A percentile compares a stretch with the other conserved stretches of the same genome.
Evolutionary conservation across 2,113 vertebrate genomes (phyloP).

Genomic region (Pygoscelis antarcticus): DNA sequence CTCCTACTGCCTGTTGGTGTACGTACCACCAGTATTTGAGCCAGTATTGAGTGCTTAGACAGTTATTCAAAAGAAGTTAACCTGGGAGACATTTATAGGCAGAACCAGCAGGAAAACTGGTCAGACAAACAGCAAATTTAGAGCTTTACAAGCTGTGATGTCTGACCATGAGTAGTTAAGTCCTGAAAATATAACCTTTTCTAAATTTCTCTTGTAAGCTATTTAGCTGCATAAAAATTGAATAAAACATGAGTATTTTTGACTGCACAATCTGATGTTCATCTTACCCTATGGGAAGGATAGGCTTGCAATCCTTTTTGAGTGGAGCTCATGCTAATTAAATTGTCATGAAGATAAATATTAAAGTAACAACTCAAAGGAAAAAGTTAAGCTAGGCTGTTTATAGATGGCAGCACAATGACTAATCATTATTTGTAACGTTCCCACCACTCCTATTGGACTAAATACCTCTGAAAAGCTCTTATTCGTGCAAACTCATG

Average conservation of each 20-base stretch:
- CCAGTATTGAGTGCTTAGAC: not conserved
- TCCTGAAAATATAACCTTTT: not conserved
- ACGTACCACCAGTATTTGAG: accelerated
- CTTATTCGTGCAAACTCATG: not conserved
- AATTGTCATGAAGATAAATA: not conserved
- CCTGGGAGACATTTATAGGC: not conserved
- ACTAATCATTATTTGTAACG: not conserved
- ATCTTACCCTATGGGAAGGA: not conserved
- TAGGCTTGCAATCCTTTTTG: not conserved
- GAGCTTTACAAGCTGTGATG: not conserved
- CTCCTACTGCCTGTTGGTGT: not conserved
- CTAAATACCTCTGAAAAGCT: not conserved
- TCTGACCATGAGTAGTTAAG: not conserved
- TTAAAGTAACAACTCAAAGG: not conserved
- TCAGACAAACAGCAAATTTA: not conserved
- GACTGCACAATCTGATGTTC: not conserved
- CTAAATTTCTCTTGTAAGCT: not conserved
- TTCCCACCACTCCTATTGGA: not conserved
- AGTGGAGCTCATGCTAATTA: not conserved
- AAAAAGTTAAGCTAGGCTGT: not conserved
- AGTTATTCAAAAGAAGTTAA: not conserved
- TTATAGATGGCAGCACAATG: not conserved
- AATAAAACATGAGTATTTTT: not conserved
- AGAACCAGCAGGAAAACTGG: not conserved
- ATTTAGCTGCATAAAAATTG: not conserved